Evolutionary conservation across 2,113 vertebrate species (phyloP), one percentile per base, ranked within the genome.

Genomic region (Rafetus swinhoei): DNA sequence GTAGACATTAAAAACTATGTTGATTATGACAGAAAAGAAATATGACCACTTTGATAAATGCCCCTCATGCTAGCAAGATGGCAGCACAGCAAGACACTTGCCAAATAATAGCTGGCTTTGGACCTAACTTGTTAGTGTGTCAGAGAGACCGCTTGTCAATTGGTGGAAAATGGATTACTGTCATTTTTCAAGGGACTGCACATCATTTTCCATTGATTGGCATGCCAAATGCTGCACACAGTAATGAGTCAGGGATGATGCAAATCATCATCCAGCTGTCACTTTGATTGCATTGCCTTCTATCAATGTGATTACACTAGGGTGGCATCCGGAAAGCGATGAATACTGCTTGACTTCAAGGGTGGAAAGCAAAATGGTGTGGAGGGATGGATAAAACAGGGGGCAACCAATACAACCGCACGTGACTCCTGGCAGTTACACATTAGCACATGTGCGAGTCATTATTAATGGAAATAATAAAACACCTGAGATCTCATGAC

Each of bases 211-310:
- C 96, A 97, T 98, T 98, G 98, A 98, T 98, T 98, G 98, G 98
- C 98, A 97, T 98, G 98, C 97, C 98, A 98, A 98, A 98, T 98
- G 97, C 97, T 98, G 97, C 97, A 97, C 96, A 97, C 98, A 97
- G 96, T 97, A 98, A 98, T 98, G 98, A 98, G 97, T 98, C 97
- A 97, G 98, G 96, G 96, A 97, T 91, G 96, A 98, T 98, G 98
- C 97, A 98, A 98, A 98, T 98, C 98, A 97, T 97, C 97, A 87
- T 90, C 96, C 97, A 98, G 96, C 98, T 98, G 98, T 98, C 98
- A 98, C 95, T 97, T 98, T 98, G 98, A 98, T 98, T 98, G 98
- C 98, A 97, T 96, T 98, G 97, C 93, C 97, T 92, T 98, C 97
- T 98, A 97, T 98, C 98, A 97, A 95, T 93, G 95, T 97, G 97